A percentile compares a stretch with the other conserved stretches of the same genome.
Conservation (phyloP, 2,797 vertebrate species). For the Muraenolepis orangiensis region DNA sequence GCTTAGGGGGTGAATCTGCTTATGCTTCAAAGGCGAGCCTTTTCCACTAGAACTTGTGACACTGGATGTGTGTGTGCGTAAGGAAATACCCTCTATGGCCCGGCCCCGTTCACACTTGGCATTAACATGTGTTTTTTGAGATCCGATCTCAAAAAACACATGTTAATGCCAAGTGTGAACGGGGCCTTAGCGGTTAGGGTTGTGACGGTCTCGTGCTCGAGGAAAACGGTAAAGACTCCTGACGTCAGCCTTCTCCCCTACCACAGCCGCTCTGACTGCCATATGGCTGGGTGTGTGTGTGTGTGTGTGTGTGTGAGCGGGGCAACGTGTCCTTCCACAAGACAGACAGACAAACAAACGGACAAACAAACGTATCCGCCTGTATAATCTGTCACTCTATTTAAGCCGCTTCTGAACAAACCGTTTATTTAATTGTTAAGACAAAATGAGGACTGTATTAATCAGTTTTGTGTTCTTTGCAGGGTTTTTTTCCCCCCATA, state of each 20-base stretch:
- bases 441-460: slow-evolving; percentile 58
- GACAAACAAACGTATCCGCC: slow-evolving; percentile 64
- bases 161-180: no score
- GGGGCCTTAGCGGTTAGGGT: slow-evolving; percentile 22
- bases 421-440: slow-evolving; percentile 67
- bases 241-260: slow-evolving; percentile 43
- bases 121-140: no score
- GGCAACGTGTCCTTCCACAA: slow-evolving; percentile 28
- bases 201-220: slow-evolving; percentile 23
- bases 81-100: background rate
- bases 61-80: slow-evolving; percentile 35
- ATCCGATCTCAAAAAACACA: no score
- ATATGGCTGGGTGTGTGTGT: no score
- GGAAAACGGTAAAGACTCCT: background rate
- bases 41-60: slow-evolving; percentile 47
- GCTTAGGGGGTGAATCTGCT: slow-evolving; percentile 23
- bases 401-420: slow-evolving; percentile 62
- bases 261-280: slow-evolving; percentile 28
- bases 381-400: slow-evolving; percentile 67
- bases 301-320: background rate
- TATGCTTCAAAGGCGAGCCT: slow-evolving; percentile 48
- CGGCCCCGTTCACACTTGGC: no score
- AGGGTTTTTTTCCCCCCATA: slow-evolving; percentile 37
- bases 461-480: slow-evolving; percentile 50
- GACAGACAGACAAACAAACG: slow-evolving; percentile 51